These are phyloP conservation scores for Hafferia zeledoni DNA, from an alignment of 2,797 vertebrate genomes.

Conservation along the genomic window DNA sequence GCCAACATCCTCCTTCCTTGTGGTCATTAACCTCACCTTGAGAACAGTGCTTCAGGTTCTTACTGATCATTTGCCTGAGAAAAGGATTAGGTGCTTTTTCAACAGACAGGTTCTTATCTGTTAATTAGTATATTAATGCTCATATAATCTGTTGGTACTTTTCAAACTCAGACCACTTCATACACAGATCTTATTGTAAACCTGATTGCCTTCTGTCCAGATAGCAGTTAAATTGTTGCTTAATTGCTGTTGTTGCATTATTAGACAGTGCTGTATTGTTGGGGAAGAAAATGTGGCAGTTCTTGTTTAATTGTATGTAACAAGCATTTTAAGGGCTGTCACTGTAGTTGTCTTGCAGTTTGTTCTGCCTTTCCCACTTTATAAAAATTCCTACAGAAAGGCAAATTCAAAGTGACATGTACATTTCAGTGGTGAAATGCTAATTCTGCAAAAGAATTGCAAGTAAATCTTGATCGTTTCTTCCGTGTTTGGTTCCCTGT, in stretches of 20 bases:
- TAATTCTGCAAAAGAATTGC: neutral
- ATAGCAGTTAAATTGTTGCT: neutral
- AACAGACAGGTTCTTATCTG: neutral
- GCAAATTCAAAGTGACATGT: neutral
- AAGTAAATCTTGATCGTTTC: neutral
- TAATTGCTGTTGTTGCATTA: neutral
- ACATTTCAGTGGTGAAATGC: neutral
- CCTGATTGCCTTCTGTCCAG: neutral
- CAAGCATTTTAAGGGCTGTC: neutral
- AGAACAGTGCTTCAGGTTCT: neutral
- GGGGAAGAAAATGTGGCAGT: neutral
- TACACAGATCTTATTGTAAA: neutral
- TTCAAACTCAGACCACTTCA: neutral
- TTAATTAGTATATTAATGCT: neutral
- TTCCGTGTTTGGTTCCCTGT: neutral
- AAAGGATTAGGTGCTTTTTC: neutral
- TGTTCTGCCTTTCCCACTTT: neutral
- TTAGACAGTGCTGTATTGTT: neutral
- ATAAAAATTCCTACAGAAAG: neutral
- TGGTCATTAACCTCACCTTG: neutral
- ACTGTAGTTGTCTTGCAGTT: neutral
- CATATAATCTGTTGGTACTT: neutral
- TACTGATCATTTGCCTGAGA: neutral
- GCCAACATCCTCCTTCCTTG: neutral
- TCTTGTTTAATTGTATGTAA: neutral